Conservation (phyloP, 92 coral and sea anemone genomes). For the Porites evermanni region DNA sequence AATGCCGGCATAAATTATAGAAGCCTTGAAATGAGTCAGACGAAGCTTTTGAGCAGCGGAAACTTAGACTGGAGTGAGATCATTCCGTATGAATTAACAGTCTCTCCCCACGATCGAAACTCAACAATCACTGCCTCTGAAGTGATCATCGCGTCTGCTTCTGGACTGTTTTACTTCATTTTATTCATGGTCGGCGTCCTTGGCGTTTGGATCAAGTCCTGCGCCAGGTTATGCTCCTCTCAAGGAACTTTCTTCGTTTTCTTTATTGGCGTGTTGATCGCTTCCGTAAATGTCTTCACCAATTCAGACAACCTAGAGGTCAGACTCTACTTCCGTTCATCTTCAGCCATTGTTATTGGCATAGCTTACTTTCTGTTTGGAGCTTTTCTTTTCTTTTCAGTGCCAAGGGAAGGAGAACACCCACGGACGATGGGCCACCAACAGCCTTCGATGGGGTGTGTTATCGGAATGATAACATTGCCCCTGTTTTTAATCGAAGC, state of each 20-base stretch:
- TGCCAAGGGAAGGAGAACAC: background rate
- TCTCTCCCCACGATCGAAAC: background rate
- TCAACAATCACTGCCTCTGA: background rate
- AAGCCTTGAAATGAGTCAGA: background rate
- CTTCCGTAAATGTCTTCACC: conserved; percentile 48
- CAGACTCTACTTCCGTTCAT: conserved; percentile 27
- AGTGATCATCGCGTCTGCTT: conserved; percentile 4
- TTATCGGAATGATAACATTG: conserved; percentile 30
- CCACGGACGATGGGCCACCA: conserved; percentile 32
- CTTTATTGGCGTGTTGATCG: conserved; percentile 33
- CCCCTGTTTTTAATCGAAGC: conserved; percentile 32
- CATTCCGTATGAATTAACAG: background rate
- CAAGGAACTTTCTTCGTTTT: conserved; percentile 27
- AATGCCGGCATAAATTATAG: too few species aligned
- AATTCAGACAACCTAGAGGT: conserved; percentile 21
- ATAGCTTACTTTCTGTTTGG: conserved; percentile 32
- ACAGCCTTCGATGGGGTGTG: conserved; percentile 55
- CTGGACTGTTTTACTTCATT: conserved; percentile 13
- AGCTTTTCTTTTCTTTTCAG: conserved; percentile 24
- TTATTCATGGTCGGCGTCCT: background rate
- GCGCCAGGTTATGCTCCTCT: conserved; percentile 16
- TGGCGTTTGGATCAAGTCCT: conserved; percentile 6
- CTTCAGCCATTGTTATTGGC: conserved; percentile 29
- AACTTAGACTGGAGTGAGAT: background rate
- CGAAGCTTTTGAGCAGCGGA: background rate